A percentile compares a stretch with the other conserved stretches of the same genome.
Evolutionary conservation across 2,797 vertebrate genomes (phyloP).

Genomic region (Cossypha heuglini): DNA sequence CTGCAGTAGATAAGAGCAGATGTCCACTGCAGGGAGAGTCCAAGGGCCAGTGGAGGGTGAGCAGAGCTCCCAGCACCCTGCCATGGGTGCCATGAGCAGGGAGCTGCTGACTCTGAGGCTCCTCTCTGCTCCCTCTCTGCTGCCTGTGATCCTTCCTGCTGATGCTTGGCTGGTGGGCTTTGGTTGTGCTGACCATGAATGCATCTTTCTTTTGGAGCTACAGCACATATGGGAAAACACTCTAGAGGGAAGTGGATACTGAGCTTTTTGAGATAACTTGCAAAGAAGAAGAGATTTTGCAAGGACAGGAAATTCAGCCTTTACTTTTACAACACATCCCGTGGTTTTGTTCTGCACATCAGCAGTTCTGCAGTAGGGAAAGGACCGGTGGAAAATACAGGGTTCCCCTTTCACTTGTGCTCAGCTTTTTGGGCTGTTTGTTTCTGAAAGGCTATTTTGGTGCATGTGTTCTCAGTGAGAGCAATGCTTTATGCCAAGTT

Average conservation of each 20-base stretch:
- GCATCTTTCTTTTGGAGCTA: background rate
- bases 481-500: background rate
- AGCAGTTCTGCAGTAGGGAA: slow-evolving; percentile 8
- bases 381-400: background rate
- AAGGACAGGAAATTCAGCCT: background rate
- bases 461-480: background rate
- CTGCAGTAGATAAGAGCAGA: background rate
- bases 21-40: background rate
- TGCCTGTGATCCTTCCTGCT: background rate
- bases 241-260: background rate
- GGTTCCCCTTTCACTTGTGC: background rate
- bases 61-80: background rate
- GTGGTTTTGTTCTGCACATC: background rate
- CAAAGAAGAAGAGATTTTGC: background rate
- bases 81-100: background rate
- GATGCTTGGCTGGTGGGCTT: background rate
- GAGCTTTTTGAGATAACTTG: background rate
- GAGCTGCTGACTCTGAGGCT: background rate
- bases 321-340: background rate
- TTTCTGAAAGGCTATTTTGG: background rate
- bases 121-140: background rate
- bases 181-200: rapidly evolving
- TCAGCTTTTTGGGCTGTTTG: background rate
- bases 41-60: background rate
- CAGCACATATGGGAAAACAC: background rate